Evolutionary conservation across 2,113 vertebrate species (phyloP), one percentile per base, ranked within the genome.

Genomic region (Bufo gargarizans): DNA sequence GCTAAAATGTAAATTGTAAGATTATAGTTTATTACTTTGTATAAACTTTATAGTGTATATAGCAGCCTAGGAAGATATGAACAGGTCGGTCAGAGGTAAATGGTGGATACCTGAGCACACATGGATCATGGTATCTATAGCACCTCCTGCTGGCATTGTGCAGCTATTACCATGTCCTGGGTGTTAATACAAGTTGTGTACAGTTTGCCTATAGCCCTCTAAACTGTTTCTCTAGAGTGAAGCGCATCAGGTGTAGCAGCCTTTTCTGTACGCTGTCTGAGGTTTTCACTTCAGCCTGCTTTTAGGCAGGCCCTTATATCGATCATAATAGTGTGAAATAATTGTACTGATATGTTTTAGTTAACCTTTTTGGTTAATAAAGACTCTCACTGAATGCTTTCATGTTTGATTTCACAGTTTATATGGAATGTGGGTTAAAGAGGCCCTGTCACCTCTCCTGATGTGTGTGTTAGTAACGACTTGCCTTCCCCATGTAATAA

Each of bases 201-300:
- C 45, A 22, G 63, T 53, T 67, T 67, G 16, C 47, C 6, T 83
- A 49, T 69, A 20, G 12, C n/a, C 45, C 4, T 6, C 10, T 47
- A 76, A 59, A n/a, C 19, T 4, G 47, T 33, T 77, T 53, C 49
- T 86, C 76, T 77, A 55, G 61, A 69, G 17, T 69, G 77, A 49
- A 80, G 22, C 11, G 67, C 14, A 53, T 22, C 20, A 67, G 20
- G 6, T 67, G 6, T 22, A 69, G 14, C 12, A 71, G 61, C 63
- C 71, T 81, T 33, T 87, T 87, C 56, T 80, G 86, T 22, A 71
- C 10, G 61, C 77, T 71, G 22, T 55, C 14, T 77, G 45, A 47
- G 1, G 4, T 72, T 78, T 56, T 76, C 49, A 67, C 58, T 19
- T 49, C 58, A 53, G 0, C 13, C 33, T 86, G 8, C 45, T 22